Percentiles rank a stretch among this genome's conserved stretches.
These are phyloP conservation scores for Amblyopsis rosae DNA, from an alignment of 2,113 vertebrate species.

Conservation along the genomic window DNA sequence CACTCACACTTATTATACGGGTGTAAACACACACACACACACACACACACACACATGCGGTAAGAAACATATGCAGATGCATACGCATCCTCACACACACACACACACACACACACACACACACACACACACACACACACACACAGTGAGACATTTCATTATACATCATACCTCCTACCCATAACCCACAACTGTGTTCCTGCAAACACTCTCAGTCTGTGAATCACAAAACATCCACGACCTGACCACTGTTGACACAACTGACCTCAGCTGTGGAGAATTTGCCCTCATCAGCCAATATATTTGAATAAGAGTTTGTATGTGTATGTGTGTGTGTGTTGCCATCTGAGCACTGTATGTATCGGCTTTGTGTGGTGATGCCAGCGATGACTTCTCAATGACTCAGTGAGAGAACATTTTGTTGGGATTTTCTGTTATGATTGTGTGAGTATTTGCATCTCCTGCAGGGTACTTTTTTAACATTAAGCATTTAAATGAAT, in stretches of 20 bases:
- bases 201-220: slow-evolving; percentile 21
- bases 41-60: background rate
- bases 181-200: slow-evolving; percentile 7
- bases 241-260: slow-evolving; percentile 30
- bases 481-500: no score
- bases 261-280: slow-evolving; percentile 24
- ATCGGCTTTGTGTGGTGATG: slow-evolving; percentile 42
- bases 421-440: slow-evolving; percentile 47
- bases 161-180: slow-evolving; percentile 1
- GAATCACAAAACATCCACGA: slow-evolving; percentile 25
- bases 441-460: slow-evolving; percentile 51
- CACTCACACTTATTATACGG: background rate
- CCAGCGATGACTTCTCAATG: slow-evolving; percentile 60
- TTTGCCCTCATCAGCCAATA: slow-evolving; percentile 34
- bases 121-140: background rate
- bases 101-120: background rate
- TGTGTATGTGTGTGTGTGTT: slow-evolving; percentile 13
- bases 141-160: slow-evolving; percentile 14
- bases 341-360: slow-evolving; percentile 28
- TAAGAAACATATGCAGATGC: background rate
- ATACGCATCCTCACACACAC: background rate
- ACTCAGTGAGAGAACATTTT: slow-evolving; percentile 75
- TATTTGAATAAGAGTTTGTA: slow-evolving; percentile 12
- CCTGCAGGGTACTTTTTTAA: slow-evolving; percentile 29
- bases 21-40: slow-evolving; percentile 4